phyloP scores from a whole-genome alignment of 37 sponge, comb jelly and placozoan species.

The Axinella damicornis region DNA sequence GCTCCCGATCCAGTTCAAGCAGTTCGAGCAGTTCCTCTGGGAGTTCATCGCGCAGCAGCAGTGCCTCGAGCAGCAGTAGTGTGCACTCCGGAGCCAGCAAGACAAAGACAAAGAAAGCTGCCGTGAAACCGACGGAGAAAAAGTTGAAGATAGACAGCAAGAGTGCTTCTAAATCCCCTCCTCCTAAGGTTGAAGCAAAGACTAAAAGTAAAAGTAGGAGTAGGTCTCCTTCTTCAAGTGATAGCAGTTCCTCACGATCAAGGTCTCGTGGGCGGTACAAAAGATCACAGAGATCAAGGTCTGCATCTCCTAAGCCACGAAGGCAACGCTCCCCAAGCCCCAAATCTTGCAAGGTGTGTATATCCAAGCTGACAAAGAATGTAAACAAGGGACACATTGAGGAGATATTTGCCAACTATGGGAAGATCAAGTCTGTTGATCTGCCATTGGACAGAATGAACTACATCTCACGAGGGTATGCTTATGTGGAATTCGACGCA shows the following conservation, averaged over 20 bases:
- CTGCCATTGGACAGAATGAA: constrained; percentile 80
- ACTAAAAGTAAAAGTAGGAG: not conserved
- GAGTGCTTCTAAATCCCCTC: not conserved
- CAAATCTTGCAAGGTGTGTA: constrained; percentile 68
- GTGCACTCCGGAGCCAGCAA: not conserved
- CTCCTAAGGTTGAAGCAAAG: not conserved
- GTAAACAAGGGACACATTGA: constrained; percentile 79
- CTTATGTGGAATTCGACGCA: constrained; percentile 81
- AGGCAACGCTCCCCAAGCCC: constrained; percentile 55
- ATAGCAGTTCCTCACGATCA: constrained; percentile 29
- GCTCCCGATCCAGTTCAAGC: constrained; percentile 16
- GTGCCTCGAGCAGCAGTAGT: constrained; percentile 38
- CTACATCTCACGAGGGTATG: constrained; percentile 73
- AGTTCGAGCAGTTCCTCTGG: constrained; percentile 58
- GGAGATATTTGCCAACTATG: constrained; percentile 86
- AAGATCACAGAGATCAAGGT: constrained; percentile 19
- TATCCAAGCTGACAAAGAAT: constrained; percentile 81
- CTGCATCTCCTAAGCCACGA: constrained; percentile 39
- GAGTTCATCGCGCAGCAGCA: constrained; percentile 25
- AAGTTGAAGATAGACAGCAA: not conserved
- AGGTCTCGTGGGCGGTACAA: constrained; percentile 29
- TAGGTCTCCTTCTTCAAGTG: constrained; percentile 16
- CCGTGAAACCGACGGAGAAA: not conserved
- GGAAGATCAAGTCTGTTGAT: constrained; percentile 71
- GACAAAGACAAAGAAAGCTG: not conserved